phyloP scores from a whole-genome alignment of 2,888 invertebrate species.

The Aphrophora alni region DNA sequence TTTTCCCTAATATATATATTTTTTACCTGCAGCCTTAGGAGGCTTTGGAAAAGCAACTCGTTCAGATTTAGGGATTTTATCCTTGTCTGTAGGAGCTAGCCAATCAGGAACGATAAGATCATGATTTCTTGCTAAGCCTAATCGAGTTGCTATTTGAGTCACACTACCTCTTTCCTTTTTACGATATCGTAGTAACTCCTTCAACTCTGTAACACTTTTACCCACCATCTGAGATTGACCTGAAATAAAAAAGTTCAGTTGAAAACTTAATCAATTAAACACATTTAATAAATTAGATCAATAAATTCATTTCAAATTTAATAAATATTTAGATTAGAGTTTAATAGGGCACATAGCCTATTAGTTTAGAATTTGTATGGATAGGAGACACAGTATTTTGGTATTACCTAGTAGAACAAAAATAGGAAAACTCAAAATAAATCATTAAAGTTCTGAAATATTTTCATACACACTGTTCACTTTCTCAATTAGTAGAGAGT shows the following conservation, averaged over 20 bases:
- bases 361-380: no score
- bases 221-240: slow-evolving; percentile 63
- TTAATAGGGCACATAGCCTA: no score
- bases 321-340: no score
- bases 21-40: slow-evolving; percentile 83
- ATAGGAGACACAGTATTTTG: no score
- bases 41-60: slow-evolving; percentile 89
- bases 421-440: not conserved
- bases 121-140: slow-evolving; percentile 67
- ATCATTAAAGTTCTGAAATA: no score
- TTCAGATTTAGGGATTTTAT: slow-evolving; percentile 79
- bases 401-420: no score
- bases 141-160: slow-evolving; percentile 72
- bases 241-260: no score
- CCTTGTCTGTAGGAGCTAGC: slow-evolving; percentile 75
- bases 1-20: no score
- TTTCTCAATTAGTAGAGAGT: no score
- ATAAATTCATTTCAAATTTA: no score
- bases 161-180: slow-evolving; percentile 70
- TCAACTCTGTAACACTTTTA: slow-evolving; percentile 64
- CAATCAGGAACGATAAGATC: slow-evolving; percentile 67
- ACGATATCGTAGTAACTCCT: slow-evolving; percentile 63
- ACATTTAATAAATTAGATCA: slow-evolving; percentile 19
- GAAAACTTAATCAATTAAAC: no score
- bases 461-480: no score